phyloP scores from a whole-genome alignment of 2,113 vertebrate species.

The Caloenas nicobarica region DNA sequence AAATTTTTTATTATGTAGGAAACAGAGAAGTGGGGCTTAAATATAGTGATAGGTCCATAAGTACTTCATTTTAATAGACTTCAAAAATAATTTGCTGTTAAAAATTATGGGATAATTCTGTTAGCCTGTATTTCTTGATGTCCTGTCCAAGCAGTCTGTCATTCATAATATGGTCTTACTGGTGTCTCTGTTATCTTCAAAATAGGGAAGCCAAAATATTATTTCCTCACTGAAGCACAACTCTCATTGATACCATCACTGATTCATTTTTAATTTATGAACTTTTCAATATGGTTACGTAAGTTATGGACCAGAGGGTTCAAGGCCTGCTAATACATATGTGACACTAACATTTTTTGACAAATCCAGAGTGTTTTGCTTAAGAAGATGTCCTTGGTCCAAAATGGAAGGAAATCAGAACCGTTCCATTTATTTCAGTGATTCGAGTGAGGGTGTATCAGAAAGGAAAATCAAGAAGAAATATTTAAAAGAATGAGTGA shows the following conservation, averaged over 20 bases:
- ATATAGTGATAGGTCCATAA: background rate
- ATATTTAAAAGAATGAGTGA: background rate
- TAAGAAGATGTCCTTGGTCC: background rate
- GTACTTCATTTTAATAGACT: background rate
- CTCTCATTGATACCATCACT: background rate
- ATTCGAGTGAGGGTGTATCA: background rate
- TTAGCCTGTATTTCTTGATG: background rate
- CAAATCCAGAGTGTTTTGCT: background rate
- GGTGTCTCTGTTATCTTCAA: background rate
- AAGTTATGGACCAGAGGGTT: background rate
- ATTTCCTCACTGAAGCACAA: background rate
- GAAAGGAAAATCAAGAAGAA: background rate
- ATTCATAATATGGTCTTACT: background rate
- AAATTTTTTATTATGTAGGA: background rate
- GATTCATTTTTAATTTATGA: background rate
- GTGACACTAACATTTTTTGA: background rate
- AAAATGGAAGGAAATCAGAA: background rate
- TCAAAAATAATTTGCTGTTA: background rate
- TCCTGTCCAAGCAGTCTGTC: background rate
- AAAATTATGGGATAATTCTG: background rate
- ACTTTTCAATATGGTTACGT: background rate
- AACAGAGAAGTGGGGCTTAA: background rate
- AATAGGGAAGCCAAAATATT: background rate
- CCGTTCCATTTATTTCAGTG: background rate
- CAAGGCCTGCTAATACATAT: background rate